These are phyloP conservation scores for Frankliniella intonsa DNA, from an alignment of 2,888 invertebrate genomes.

Conservation along the genomic window DNA sequence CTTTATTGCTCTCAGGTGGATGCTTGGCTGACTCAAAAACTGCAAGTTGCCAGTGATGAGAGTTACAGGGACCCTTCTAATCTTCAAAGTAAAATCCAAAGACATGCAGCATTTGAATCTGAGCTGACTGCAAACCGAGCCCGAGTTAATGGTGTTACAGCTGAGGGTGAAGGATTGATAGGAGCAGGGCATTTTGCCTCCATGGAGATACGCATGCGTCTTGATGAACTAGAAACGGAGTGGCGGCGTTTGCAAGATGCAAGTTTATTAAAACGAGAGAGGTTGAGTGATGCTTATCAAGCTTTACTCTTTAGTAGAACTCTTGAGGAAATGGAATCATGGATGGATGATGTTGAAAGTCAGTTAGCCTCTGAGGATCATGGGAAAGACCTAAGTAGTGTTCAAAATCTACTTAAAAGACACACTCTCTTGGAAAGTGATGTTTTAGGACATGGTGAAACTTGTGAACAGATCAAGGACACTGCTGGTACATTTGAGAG, in stretches of 20 bases:
- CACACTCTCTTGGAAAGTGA: constrained; percentile 82
- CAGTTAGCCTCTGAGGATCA: constrained; percentile 70
- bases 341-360: constrained; percentile 85
- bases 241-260: constrained; percentile 83
- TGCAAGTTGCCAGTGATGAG: constrained; percentile 89
- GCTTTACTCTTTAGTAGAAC: constrained; percentile 82
- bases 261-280: constrained; percentile 74
- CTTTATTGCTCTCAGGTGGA: constrained; percentile 53
- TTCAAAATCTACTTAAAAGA: constrained; percentile 73
- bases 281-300: constrained; percentile 83
- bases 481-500: constrained; percentile 73
- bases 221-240: constrained; percentile 77
- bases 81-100: constrained; percentile 93
- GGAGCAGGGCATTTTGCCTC: constrained; percentile 81
- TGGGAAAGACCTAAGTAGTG: constrained; percentile 84
- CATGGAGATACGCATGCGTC: constrained; percentile 73
- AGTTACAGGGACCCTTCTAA: constrained; percentile 94
- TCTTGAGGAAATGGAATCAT: constrained; percentile 86
- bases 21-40: constrained; percentile 89
- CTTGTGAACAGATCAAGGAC: constrained; percentile 72
- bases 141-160: constrained; percentile 75
- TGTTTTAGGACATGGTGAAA: constrained; percentile 75
- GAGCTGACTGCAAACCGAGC: constrained; percentile 87
- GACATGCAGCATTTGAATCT: constrained; percentile 92
- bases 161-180: constrained; percentile 70